phyloP scores from a whole-genome alignment of 2,113 vertebrate species.

The Gavialis gangeticus region DNA sequence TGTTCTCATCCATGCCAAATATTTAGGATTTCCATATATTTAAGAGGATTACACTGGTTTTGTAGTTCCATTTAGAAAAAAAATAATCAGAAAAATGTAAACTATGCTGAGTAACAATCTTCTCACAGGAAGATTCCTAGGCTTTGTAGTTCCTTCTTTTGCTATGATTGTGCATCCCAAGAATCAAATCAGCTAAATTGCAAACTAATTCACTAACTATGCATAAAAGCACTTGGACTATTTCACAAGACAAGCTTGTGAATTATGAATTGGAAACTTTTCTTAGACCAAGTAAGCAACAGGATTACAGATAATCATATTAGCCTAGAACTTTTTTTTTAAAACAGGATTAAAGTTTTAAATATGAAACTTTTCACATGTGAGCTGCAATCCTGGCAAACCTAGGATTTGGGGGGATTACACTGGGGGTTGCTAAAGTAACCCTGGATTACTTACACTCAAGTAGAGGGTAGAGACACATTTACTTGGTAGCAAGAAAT shows the following conservation, averaged over 20 bases:
- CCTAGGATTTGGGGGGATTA: conserved; percentile 65
- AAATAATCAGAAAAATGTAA: background rate
- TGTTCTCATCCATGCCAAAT: background rate
- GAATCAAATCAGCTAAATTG: background rate
- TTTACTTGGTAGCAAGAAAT: conserved; percentile 43
- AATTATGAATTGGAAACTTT: conserved; percentile 22
- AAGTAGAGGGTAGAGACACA: background rate
- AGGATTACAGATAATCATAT: conserved; percentile 68
- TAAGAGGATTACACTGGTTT: background rate
- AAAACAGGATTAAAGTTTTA: conserved; percentile 59
- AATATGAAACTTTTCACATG: conserved; percentile 55
- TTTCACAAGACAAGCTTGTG: background rate
- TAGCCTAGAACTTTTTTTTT: conserved; percentile 41
- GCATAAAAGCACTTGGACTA: background rate
- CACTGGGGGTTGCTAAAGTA: background rate
- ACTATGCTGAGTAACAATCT: background rate
- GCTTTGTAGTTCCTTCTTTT: background rate
- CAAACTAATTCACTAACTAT: background rate
- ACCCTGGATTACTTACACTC: background rate
- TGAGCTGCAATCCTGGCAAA: conserved; percentile 57
- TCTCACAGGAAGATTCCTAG: background rate
- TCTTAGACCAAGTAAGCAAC: conserved; percentile 53
- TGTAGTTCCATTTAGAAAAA: background rate
- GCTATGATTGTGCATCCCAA: background rate
- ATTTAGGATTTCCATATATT: background rate